phyloP scores from a whole-genome alignment of 2,113 vertebrate genomes.

The Panthera tigris region DNA sequence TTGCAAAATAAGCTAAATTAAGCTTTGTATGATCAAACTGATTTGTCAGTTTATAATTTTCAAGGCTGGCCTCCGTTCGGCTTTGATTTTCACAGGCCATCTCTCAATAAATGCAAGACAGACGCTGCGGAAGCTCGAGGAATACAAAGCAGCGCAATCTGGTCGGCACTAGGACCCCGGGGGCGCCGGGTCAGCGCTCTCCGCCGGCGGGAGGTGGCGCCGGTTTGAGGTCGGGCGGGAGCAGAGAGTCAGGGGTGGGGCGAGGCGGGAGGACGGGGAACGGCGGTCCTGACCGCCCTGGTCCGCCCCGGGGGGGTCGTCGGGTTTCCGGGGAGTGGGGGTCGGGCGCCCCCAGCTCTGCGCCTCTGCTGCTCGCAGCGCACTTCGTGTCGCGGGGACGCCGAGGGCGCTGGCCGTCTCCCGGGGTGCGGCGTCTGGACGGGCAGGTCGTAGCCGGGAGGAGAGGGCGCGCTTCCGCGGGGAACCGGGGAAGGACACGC shows the following conservation, averaged over 20 bases:
- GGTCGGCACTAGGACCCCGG: not conserved
- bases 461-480: not conserved
- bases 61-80: not conserved
- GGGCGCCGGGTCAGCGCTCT: not conserved
- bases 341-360: not conserved
- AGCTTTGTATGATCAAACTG: not conserved
- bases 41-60: not conserved
- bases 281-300: no score
- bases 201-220: no score
- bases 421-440: not conserved
- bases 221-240: rapidly evolving
- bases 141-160: not conserved
- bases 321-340: no score
- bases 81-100: not conserved
- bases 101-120: not conserved
- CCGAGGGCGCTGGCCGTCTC: not conserved
- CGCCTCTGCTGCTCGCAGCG: no score
- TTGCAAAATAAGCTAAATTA: not conserved
- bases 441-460: not conserved
- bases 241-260: rapidly evolving
- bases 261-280: not conserved
- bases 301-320: no score
- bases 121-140: not conserved
- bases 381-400: not conserved
- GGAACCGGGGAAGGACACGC: not conserved